phyloP scores from a whole-genome alignment of 2,113 vertebrate genomes.

The Notiomystis cincta region DNA sequence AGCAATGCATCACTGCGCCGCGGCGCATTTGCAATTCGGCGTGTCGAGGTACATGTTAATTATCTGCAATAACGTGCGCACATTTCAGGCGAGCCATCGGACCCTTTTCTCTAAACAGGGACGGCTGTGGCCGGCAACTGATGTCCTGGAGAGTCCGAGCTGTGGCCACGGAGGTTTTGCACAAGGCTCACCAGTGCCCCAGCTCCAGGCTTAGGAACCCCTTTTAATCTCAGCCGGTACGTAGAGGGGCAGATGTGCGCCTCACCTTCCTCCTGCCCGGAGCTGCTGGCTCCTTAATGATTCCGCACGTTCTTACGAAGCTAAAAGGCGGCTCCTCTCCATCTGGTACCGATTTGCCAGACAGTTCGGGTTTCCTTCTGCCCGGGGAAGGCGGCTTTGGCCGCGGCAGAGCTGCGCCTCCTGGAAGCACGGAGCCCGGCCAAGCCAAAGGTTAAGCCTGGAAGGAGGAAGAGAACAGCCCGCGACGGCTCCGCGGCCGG shows the following conservation, averaged over 20 bases:
- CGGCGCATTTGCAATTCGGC: not conserved
- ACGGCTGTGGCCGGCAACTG: rapidly evolving
- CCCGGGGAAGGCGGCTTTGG: slow-evolving; percentile 1
- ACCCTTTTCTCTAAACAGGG: not conserved
- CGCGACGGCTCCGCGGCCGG: not conserved
- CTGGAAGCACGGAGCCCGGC: not conserved
- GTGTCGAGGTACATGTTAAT: not conserved
- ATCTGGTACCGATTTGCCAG: slow-evolving; percentile 67
- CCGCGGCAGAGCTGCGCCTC: not conserved
- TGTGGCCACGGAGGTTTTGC: not conserved
- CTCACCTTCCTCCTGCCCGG: not conserved
- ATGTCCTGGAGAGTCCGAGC: not conserved
- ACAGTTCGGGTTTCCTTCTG: slow-evolving; percentile 37
- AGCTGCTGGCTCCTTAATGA: not conserved
- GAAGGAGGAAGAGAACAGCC: not conserved
- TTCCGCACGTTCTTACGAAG: not conserved
- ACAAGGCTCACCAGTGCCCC: not conserved
- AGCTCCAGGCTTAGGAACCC: not conserved
- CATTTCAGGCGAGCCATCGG: rapidly evolving
- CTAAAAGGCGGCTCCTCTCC: slow-evolving; percentile 20
- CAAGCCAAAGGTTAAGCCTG: slow-evolving; percentile 22
- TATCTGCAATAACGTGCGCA: not conserved
- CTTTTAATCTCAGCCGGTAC: not conserved
- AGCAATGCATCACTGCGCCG: not conserved
- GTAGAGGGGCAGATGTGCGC: not conserved